Base-by-base conservation (phyloP, 2,888 invertebrate species). In the Eupithecia insigniata region DNA sequence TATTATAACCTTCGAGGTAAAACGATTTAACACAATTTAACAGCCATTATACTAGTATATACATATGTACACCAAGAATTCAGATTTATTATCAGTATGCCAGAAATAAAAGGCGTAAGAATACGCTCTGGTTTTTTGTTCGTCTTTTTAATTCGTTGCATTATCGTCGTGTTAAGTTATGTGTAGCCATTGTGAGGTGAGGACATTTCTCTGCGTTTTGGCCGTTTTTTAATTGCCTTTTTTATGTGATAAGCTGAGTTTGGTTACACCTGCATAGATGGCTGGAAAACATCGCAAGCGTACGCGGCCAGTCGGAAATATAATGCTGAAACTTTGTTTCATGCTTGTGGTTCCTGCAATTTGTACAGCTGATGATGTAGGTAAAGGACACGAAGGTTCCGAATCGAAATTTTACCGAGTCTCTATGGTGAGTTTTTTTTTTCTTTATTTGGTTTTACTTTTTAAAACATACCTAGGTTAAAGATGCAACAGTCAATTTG, bases 381-480 rank as follows among this genome's bases (percentile, higher is more conserved):
- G n/a, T 10, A 62, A 34, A 10, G 12, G n/a, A 62, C 61, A 8
- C 2, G 32, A 62, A 30, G 16, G 2, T n/a, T 28, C 30, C 7
- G 61, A 62, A 10, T 32, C 30, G 6, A 62, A n/a, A 12, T 34
- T 34, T 10, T 62, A 62, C 34, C 34, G 61, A n/a, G 61, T 62
- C 2, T 62, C 61, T 62, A 62, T 62, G 61, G 61, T 62, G 32
- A 62, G 61, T 62, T 3, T 30, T 8, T 60, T 2, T 30, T 60
- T 60, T 10, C 7, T 28, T 16, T 30, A 60, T 60, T 16, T 2
- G 10, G 18, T 28, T 58, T 28, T 18, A 1, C 30, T 60, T 30
- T 18, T 60, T 18, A 5, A 8, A 18, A 28, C 22, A 28, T 26
- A 28, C 10, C 22, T 22, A 51, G n/a, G n/a, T 51, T 22, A 22